phyloP scores from a whole-genome alignment of 2,113 vertebrate species.

The Cottus gobio region DNA sequence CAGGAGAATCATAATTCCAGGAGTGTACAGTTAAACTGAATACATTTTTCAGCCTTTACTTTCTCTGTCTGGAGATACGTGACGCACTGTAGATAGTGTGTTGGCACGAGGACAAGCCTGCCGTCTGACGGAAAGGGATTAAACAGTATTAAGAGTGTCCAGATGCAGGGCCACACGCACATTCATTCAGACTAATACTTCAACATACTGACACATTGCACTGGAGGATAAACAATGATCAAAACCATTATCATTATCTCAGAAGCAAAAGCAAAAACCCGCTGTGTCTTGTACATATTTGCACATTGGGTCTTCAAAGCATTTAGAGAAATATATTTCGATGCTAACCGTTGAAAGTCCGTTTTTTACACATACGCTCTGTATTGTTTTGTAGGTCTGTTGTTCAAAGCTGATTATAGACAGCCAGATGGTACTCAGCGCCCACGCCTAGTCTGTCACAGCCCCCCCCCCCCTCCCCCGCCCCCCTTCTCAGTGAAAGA shows the following conservation, averaged over 20 bases:
- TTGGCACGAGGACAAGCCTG: constrained; percentile 55
- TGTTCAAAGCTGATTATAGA: constrained; percentile 80
- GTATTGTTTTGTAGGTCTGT: constrained; percentile 44
- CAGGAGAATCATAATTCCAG: constrained; percentile 30
- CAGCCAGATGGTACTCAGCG: constrained; percentile 70
- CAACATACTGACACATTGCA: constrained; percentile 60
- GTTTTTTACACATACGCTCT: constrained; percentile 50
- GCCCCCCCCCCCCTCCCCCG: constrained; percentile 28
- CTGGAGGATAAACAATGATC: constrained; percentile 33
- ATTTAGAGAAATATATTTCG: background rate
- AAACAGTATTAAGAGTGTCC: constrained; percentile 79
- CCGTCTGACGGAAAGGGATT: constrained; percentile 73
- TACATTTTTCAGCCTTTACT: constrained; percentile 36
- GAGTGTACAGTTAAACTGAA: constrained; percentile 4
- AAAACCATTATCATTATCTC: constrained; percentile 21
- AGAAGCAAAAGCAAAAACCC: background rate
- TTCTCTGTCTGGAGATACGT: constrained; percentile 58
- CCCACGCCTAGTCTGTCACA: constrained; percentile 47
- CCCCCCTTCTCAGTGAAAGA: constrained; percentile 43
- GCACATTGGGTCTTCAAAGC: background rate
- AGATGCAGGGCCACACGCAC: constrained; percentile 74
- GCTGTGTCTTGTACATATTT: constrained; percentile 4
- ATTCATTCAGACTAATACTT: constrained; percentile 58
- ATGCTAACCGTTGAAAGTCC: constrained; percentile 18
- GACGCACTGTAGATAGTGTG: constrained; percentile 40